Evolutionary conservation across 2,888 invertebrate species (phyloP).

Genomic region (Tachina fera): DNA sequence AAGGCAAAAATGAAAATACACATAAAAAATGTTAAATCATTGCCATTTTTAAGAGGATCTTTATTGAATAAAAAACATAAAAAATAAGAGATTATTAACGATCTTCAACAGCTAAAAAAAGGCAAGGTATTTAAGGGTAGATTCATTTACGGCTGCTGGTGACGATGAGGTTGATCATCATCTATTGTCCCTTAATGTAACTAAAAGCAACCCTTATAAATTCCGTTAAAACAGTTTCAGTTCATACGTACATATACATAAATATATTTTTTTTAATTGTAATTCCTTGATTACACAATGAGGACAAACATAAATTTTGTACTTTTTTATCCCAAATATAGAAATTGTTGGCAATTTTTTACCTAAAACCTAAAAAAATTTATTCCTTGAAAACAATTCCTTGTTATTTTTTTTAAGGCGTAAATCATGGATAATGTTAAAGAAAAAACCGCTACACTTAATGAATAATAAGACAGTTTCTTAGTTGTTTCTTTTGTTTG

Average conservation of each 20-base stretch:
- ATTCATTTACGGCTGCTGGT: slow-evolving; percentile 22
- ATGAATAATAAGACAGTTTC: slow-evolving; percentile 68
- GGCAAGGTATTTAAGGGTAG: slow-evolving; percentile 57
- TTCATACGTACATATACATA: not conserved
- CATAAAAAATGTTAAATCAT: slow-evolving; percentile 63
- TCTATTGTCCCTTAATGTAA: slow-evolving; percentile 32
- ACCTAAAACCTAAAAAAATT: slow-evolving; percentile 31
- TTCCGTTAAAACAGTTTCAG: slow-evolving; percentile 32
- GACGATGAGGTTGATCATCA: slow-evolving; percentile 43
- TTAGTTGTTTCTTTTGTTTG: slow-evolving; percentile 43
- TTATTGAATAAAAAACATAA: slow-evolving; percentile 14
- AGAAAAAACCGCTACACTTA: slow-evolving; percentile 65
- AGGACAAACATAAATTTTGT: slow-evolving; percentile 38
- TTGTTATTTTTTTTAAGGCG: slow-evolving; percentile 55
- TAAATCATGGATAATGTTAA: slow-evolving; percentile 40
- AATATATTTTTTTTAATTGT: slow-evolving; percentile 59
- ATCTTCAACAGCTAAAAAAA: slow-evolving; percentile 72
- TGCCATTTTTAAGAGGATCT: slow-evolving; percentile 65
- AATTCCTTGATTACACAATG: slow-evolving; percentile 62
- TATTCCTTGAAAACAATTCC: slow-evolving; percentile 3
- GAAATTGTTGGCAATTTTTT: slow-evolving; percentile 62
- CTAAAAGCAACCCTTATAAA: slow-evolving; percentile 49
- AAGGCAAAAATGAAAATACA: slow-evolving; percentile 52
- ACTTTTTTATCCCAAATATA: slow-evolving; percentile 61
- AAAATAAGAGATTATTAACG: slow-evolving; percentile 70